Evolutionary conservation across 2,797 vertebrate species (phyloP).

Genomic region (Lepus oiostolus): DNA sequence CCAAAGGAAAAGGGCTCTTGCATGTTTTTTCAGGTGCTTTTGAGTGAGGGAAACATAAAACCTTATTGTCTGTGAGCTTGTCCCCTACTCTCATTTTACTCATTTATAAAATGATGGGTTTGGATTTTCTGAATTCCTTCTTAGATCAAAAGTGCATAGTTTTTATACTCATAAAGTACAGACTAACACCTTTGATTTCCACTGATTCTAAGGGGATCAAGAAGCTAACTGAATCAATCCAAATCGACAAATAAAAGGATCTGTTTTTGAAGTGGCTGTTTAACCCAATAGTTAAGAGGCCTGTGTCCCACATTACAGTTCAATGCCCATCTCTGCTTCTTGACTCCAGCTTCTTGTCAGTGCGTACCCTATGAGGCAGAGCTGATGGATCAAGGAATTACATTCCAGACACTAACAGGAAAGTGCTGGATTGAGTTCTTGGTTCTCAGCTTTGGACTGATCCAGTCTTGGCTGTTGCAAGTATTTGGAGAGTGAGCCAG

Average conservation of each 20-base stretch:
- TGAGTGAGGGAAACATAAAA: slow-evolving; percentile 12
- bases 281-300: too few relatives aligned
- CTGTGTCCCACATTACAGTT: too few relatives aligned
- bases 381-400: too few relatives aligned
- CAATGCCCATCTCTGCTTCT: too few relatives aligned
- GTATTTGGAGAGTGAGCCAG: too few relatives aligned
- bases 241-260: slow-evolving; percentile 18
- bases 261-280: too few relatives aligned
- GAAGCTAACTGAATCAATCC: not conserved
- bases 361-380: too few relatives aligned
- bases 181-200: slow-evolving; percentile 36
- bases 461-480: too few relatives aligned
- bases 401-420: too few relatives aligned
- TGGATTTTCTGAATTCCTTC: not conserved
- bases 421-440: too few relatives aligned
- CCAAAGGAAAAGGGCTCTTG: not conserved
- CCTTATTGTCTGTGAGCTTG: not conserved
- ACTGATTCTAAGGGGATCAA: slow-evolving; percentile 29
- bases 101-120: slow-evolving; percentile 4
- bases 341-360: too few relatives aligned
- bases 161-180: not conserved
- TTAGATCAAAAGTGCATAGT: not conserved
- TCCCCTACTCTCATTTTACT: not conserved
- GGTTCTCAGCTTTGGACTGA: too few relatives aligned
- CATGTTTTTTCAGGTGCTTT: not conserved